phyloP scores from a whole-genome alignment of 2,797 vertebrate genomes.

The Dermochelys coriacea region DNA sequence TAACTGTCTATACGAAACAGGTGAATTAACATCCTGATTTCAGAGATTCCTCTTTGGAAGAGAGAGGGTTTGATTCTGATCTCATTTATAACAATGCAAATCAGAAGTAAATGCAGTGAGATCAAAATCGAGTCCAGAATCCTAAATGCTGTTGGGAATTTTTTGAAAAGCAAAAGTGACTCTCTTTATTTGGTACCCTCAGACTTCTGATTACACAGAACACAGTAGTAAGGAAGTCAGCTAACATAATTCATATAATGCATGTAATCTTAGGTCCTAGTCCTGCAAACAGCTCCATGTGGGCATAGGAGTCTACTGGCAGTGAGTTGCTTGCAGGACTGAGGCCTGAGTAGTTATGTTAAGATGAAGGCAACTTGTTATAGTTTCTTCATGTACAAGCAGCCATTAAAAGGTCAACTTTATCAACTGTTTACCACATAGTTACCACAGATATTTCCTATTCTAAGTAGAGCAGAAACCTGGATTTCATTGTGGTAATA shows the following conservation, averaged over 20 bases:
- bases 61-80: background rate
- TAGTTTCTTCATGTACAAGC: too few species aligned
- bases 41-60: background rate
- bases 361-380: background rate
- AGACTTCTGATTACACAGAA: background rate
- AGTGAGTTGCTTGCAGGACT: background rate
- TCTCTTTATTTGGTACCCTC: background rate
- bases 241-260: background rate
- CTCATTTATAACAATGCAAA: fast-evolving
- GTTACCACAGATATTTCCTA: background rate
- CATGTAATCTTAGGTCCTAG: background rate
- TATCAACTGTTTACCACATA: background rate
- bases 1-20: background rate
- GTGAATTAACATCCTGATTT: background rate
- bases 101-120: background rate
- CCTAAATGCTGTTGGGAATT: background rate
- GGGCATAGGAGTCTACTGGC: background rate
- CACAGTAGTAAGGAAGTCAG: background rate
- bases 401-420: background rate
- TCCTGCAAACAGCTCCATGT: background rate
- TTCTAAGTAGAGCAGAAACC: too few species aligned
- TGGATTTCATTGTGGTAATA: background rate
- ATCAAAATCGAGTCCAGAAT: background rate
- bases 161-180: background rate
- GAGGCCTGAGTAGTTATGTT: too few species aligned